Evolutionary conservation across 2,113 vertebrate species (phyloP).

Genomic region (Hippocampus abdominalis): DNA sequence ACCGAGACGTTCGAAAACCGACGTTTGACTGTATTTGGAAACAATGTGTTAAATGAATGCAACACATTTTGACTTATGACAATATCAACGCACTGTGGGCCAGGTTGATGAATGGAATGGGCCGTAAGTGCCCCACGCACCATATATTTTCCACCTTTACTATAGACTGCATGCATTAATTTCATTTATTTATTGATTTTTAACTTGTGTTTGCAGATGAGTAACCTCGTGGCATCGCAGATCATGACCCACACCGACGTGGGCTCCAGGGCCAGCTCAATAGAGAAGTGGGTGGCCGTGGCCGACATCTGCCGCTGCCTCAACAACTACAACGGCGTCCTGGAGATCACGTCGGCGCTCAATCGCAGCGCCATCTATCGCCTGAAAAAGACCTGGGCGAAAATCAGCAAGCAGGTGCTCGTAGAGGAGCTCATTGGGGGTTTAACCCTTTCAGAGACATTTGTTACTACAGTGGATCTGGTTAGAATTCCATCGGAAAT

Average conservation of each 20-base stretch:
- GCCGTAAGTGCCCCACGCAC: too few species aligned
- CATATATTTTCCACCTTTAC: not conserved
- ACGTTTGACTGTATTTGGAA: too few species aligned
- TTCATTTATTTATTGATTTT: too few species aligned
- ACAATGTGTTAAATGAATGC: too few species aligned
- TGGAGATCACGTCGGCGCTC: conserved; percentile 97
- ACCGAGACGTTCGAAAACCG: too few species aligned
- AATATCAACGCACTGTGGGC: too few species aligned
- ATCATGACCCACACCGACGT: conserved; percentile 93
- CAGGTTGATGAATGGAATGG: too few species aligned
- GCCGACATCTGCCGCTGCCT: conserved; percentile 95
- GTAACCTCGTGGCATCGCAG: conserved; percentile 96
- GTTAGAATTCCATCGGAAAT: not conserved
- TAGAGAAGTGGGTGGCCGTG: conserved; percentile 97
- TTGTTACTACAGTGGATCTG: not conserved
- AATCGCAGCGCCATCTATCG: conserved; percentile 98
- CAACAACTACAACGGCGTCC: conserved; percentile 94
- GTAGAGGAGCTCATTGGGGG: too few species aligned
- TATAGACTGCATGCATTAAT: not conserved
- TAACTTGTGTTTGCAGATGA: conserved; percentile 79
- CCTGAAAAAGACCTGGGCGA: conserved; percentile 97
- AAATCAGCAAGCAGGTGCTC: conserved; percentile 91
- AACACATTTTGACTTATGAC: too few species aligned
- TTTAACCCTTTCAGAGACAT: not conserved
- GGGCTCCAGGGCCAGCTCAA: conserved; percentile 85